Base-by-base conservation (phyloP, 2,888 invertebrate genomes). In the Rhodophaea formosa region DNA sequence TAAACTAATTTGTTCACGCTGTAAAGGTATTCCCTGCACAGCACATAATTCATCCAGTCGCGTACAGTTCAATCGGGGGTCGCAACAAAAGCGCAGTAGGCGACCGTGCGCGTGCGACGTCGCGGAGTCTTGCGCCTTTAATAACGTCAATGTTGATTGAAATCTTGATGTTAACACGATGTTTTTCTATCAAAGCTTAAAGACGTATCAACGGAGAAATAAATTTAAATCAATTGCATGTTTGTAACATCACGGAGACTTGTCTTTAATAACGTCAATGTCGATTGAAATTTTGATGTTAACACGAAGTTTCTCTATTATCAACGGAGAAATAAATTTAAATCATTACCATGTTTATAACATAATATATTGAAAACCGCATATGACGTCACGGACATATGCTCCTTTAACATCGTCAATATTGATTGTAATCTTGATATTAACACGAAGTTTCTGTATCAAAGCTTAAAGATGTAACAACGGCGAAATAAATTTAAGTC, bases 11-110 rank as follows among this genome's bases (percentile, higher is more conserved):
- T 23, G 23, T 23, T 5, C 42, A 17, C 12, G 53, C 82, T 79
- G 75, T 85, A 80, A 3, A 23, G n/a, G n/a, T 66, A 66, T 16
- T 7, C 35, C 39, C 59, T 63, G 58, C 61, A 65, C 68, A 59
- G 82, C 82, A 88, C 90, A 90, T 90, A 89, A 88, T 83, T 91
- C 89, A 89, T 82, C 75, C 75, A 66, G 76, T 69, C 72, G 62
- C 72, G 84, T 82, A 87, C 88, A 89, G 86, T 86, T 88, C 86
- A 86, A 86, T 87, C 84, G 87, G 79, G 87, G 89, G 82, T 77
- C 69, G 72, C 69, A 69, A 91, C 90, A 91, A 91, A 80, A 67
- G 88, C 83, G 67, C 88, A 85, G 87, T 80, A 73, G 82, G 84
- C 72, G 75, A 74, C 71, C 81, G 67, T 83, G 87, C 88, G 88